Evolutionary conservation across 2,888 invertebrate genomes (phyloP), one percentile per base, ranked within the genome.

Genomic region (Leptopilina myrica): DNA sequence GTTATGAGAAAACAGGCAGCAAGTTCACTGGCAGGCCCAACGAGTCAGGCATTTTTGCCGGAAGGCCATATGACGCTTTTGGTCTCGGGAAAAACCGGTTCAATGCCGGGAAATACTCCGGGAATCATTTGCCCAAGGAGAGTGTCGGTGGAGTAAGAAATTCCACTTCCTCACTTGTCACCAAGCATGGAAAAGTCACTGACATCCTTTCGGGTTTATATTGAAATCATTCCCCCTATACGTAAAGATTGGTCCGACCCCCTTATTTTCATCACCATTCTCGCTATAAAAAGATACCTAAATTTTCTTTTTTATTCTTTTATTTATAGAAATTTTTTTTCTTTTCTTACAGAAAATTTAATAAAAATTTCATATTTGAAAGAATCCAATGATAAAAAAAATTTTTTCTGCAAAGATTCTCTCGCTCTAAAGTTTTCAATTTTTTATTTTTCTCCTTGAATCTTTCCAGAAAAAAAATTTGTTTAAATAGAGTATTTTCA

Each of bases 41-140:
- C 76, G 90, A 90, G 56, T 84, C 88, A 0, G 88, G 87, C 0
- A 87, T 90, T 64, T 91, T 90, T 78, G 85, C 89, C 9, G 89
- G 89, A 0, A 85, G 88, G 69, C 87, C 88, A 2, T 89, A 89
- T 83, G 91, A 91, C 76, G 90, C 90, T 0, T 90, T 91, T 75
- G 90, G 91, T 7, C 81, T 91, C 7, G 89, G 89, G 0, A 91
- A 90, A 66, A 90, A 81, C 82, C 87, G 91, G 3, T 91, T 91
- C 67, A 91, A 91, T 77, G 91, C 90, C 1, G 91, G 91, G 0
- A 91, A 90, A 79, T 91, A 91, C 67, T 90, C 91, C 4, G 91
- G 91, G 2, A 88, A 87, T 82, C 85, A 86, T 49, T 82, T 84
- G 49, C 76, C 82, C 5, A 82, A 85, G 56, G 85, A 86, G 53